phyloP scores from a whole-genome alignment of 1,140 invertebrate species.

The Meteorus sp. region DNA sequence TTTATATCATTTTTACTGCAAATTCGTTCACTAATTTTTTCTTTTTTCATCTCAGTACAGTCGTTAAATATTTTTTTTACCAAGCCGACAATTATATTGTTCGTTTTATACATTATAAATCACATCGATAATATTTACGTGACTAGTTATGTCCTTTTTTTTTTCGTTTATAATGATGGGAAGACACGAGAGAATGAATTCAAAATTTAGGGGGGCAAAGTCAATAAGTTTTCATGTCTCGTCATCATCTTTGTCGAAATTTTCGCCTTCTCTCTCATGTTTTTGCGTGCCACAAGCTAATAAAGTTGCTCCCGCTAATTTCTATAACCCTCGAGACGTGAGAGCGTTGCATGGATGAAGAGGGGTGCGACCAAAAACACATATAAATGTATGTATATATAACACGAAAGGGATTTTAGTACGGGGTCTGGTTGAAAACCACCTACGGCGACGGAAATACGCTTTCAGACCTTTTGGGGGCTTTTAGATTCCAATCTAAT shows the following conservation, averaged over 20 bases:
- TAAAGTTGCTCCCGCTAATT: constrained; percentile 48
- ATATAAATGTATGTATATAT: not conserved
- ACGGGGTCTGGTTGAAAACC: constrained; percentile 26
- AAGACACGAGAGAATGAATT: constrained; percentile 12
- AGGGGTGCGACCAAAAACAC: no score
- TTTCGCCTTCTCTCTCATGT: not conserved
- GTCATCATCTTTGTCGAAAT: not conserved
- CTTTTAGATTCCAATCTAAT: constrained; percentile 51
- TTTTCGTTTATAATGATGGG: constrained; percentile 14
- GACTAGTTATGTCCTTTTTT: not conserved
- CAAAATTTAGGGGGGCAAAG: not conserved
- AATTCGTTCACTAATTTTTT: no score
- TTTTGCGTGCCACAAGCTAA: constrained; percentile 41
- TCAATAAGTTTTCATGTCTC: no score
- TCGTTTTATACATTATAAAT: no score
- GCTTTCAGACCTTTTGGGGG: constrained; percentile 40
- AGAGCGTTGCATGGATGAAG: constrained; percentile 1
- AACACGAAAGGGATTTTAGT: not conserved
- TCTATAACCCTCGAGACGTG: constrained; percentile 32
- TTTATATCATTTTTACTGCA: no score
- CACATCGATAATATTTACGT: no score
- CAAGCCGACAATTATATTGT: no score
- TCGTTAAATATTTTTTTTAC: no score
- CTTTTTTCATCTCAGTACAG: no score
- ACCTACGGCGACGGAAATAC: constrained; percentile 50